Percentiles rank a stretch among this genome's conserved stretches.
Evolutionary conservation across 2,888 invertebrate species (phyloP).

Genomic region (Taphrorychus bicolor): DNA sequence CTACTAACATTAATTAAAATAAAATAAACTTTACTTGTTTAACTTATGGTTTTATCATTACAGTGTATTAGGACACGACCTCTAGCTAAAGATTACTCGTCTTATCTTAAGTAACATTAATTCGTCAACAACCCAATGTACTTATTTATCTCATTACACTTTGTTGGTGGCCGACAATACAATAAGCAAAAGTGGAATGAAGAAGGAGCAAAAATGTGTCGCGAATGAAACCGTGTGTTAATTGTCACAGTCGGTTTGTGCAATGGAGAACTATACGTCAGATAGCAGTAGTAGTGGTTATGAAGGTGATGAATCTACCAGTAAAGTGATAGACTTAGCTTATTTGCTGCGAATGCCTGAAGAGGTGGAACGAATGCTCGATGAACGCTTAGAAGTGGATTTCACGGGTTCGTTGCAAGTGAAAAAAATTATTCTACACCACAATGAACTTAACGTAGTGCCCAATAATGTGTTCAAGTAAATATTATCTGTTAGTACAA

Average conservation of each 20-base stretch:
- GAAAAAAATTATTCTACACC: conserved; percentile 83
- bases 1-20: no score
- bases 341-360: conserved; percentile 68
- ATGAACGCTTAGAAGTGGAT: conserved; percentile 63
- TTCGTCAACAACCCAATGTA: not conserved
- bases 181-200: not conserved
- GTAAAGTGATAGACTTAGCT: conserved; percentile 75
- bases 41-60: no score
- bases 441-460: conserved; percentile 78
- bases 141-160: not conserved
- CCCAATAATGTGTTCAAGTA: conserved; percentile 67
- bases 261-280: conserved; percentile 69
- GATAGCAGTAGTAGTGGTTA: conserved; percentile 74
- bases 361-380: conserved; percentile 69
- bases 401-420: conserved; percentile 68
- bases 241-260: no score
- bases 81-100: not conserved
- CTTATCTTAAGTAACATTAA: not conserved
- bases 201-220: no score
- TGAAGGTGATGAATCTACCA: conserved; percentile 62
- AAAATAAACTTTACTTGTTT: no score
- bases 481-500: not conserved
- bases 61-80: no score
- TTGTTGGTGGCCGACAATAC: not conserved
- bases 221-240: not conserved